phyloP scores from a whole-genome alignment of 2,113 vertebrate genomes.

The Podarcis cretensis region DNA sequence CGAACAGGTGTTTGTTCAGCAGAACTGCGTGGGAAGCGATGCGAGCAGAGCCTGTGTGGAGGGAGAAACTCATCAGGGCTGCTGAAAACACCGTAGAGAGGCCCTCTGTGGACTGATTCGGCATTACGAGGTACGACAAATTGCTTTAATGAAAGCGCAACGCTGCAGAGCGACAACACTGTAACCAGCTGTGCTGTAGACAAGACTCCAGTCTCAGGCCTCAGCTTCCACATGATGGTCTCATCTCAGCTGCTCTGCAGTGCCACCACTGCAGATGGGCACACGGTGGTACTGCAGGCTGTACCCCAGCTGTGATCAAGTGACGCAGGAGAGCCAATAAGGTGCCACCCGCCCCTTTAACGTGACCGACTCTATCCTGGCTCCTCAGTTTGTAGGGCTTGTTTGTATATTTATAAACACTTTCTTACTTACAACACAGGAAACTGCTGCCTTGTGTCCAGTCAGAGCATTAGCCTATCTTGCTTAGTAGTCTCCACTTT shows the following conservation, averaged over 20 bases:
- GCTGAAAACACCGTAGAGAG: conserved; percentile 67
- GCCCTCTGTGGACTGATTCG: conserved; percentile 74
- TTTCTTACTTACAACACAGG: no score
- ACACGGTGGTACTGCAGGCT: neutral
- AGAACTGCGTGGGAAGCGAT: conserved; percentile 76
- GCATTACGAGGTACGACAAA: conserved; percentile 69
- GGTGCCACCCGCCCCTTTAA: neutral
- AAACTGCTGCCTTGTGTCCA: no score
- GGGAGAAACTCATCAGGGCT: conserved; percentile 66
- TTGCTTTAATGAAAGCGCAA: conserved; percentile 51
- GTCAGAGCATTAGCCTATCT: no score
- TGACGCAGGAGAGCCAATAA: neutral
- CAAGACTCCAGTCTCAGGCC: no score
- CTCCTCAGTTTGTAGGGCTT: neutral
- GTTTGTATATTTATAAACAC: no score
- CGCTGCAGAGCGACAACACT: conserved; percentile 42
- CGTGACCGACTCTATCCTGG: neutral
- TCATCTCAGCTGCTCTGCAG: neutral
- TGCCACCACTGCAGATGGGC: neutral
- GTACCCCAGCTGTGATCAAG: neutral
- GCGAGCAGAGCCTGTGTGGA: conserved; percentile 72
- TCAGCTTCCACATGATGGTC: neutral
- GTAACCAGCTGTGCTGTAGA: neutral
- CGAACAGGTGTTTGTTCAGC: conserved; percentile 70
- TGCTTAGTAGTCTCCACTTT: neutral